phyloP scores from a whole-genome alignment of 1,140 invertebrate genomes.

The Anthonomus grandis region DNA sequence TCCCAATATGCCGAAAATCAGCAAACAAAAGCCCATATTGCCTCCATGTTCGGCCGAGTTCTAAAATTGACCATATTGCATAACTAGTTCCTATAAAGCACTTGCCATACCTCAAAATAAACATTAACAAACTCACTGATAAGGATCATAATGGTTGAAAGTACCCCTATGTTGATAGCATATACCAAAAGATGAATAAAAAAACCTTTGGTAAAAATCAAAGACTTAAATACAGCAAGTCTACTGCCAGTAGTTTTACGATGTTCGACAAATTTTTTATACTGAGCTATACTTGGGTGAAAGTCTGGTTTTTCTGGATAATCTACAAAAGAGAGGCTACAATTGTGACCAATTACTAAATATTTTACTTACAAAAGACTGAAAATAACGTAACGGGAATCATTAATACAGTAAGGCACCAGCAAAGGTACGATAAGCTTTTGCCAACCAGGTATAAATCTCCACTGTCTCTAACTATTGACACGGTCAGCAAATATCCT shows the following conservation, averaged over 20 bases:
- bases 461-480: constrained; percentile 50
- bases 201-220: constrained; percentile 30
- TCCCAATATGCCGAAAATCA: constrained; percentile 66
- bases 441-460: constrained; percentile 44
- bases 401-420: constrained; percentile 56
- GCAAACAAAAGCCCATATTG: constrained; percentile 65
- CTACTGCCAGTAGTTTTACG: constrained; percentile 12
- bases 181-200: constrained; percentile 29
- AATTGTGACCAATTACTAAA: constrained; percentile 17
- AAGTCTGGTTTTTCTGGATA: constrained; percentile 55
- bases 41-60: constrained; percentile 51
- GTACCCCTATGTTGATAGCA: constrained; percentile 34
- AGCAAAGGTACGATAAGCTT: constrained; percentile 47
- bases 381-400: constrained; percentile 56
- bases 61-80: constrained; percentile 4
- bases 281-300: constrained; percentile 53
- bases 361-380: constrained; percentile 55
- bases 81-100: neutral
- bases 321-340: constrained; percentile 45
- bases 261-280: constrained; percentile 18
- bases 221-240: constrained; percentile 19
- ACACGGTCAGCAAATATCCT: constrained; percentile 49
- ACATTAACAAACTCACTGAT: constrained; percentile 33
- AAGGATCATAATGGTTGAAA: constrained; percentile 31
- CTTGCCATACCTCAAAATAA: constrained; percentile 31